Conservation (phyloP, 2,888 invertebrate genomes). For the Troilus luridus region DNA sequence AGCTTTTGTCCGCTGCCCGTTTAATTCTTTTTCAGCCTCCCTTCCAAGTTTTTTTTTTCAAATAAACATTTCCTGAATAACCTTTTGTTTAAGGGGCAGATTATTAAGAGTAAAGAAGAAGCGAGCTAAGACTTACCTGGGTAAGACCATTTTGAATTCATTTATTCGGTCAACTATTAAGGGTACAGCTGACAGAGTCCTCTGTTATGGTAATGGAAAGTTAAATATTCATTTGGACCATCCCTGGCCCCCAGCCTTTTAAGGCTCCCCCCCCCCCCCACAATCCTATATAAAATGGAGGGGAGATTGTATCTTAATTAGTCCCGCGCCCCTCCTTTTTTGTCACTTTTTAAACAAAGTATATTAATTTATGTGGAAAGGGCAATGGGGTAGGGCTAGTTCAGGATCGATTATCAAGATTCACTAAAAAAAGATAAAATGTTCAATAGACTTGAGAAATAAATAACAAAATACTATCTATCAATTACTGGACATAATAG, state of each 20-base stretch:
- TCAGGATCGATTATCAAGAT: background rate
- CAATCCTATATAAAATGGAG: slow-evolving; percentile 40
- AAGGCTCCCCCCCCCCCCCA: background rate
- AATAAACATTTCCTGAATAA: slow-evolving; percentile 41
- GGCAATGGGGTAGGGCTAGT: background rate
- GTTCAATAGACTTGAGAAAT: background rate
- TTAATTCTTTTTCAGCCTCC: background rate
- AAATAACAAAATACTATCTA: background rate
- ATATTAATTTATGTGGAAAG: background rate
- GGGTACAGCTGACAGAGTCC: slow-evolving; percentile 32
- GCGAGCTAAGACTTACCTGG: slow-evolving; percentile 20
- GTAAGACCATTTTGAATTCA: slow-evolving; percentile 41
- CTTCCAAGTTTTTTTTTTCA: background rate
- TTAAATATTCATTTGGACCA: slow-evolving; percentile 46
- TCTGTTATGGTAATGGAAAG: slow-evolving; percentile 48
- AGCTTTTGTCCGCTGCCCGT: slow-evolving; percentile 15
- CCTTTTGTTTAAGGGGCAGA: slow-evolving; percentile 21
- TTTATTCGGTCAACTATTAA: slow-evolving; percentile 49
- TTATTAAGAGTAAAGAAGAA: slow-evolving; percentile 23
- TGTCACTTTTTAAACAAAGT: slow-evolving; percentile 25
- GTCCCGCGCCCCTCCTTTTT: background rate
- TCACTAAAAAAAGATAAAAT: background rate
- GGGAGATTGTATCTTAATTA: slow-evolving; percentile 40
- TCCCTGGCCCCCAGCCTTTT: slow-evolving; percentile 18
- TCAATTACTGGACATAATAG: background rate